phyloP scores from a whole-genome alignment of 2,888 invertebrate species.

The Chaetogeoica ovagalla region DNA sequence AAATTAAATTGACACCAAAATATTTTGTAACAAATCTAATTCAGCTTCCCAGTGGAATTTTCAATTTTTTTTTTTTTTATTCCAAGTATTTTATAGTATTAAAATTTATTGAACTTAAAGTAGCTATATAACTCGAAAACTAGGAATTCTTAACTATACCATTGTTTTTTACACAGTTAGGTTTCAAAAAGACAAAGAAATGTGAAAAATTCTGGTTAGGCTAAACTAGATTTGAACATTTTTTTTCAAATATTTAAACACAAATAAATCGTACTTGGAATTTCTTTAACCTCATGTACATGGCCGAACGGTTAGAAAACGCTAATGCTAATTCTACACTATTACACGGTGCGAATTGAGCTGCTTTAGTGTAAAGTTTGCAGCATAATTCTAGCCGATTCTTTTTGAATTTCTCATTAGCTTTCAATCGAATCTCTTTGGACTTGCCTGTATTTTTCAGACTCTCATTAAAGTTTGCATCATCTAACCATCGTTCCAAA shows the following conservation, averaged over 20 bases:
- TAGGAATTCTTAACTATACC: no score
- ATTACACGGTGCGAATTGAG: slow-evolving; percentile 65
- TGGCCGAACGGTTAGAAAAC: slow-evolving; percentile 72
- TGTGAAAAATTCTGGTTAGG: no score
- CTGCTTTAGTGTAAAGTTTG: slow-evolving; percentile 67
- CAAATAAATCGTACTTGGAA: slow-evolving; percentile 62
- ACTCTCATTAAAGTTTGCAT: slow-evolving; percentile 26
- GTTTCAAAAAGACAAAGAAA: no score
- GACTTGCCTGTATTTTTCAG: slow-evolving; percentile 59
- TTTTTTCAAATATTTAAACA: slow-evolving; percentile 6
- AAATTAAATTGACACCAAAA: slow-evolving; percentile 49
- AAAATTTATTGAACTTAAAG: no score
- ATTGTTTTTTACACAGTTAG: no score
- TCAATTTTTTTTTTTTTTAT: no score
- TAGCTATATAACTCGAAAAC: no score
- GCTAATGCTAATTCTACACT: slow-evolving; percentile 67
- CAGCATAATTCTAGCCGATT: slow-evolving; percentile 64
- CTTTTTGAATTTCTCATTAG: slow-evolving; percentile 66
- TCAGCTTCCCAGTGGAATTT: no score
- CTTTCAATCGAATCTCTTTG: slow-evolving; percentile 61
- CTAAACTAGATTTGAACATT: no score
- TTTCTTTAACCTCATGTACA: slow-evolving; percentile 65
- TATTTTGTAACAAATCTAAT: no score
- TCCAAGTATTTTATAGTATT: no score
- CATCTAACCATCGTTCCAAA: slow-evolving; percentile 22